These are phyloP conservation scores for Archivesica marissinica DNA, from an alignment of 1,140 invertebrate species.

Conservation along the genomic window DNA sequence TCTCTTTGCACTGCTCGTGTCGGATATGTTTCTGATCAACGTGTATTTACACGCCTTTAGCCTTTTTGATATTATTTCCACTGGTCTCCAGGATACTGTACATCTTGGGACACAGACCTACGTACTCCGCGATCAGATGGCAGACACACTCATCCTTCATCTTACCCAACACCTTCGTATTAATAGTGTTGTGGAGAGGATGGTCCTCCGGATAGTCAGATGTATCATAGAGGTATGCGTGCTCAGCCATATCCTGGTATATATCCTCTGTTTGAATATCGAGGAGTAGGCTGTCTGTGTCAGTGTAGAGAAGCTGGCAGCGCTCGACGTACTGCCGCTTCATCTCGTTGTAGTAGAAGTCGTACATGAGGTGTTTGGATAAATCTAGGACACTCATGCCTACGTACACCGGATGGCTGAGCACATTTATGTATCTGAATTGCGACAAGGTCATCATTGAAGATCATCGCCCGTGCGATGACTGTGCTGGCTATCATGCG, in stretches of 20 bases:
- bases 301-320: constrained; percentile 76
- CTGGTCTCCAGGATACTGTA: too few relatives aligned
- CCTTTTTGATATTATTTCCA: too few relatives aligned
- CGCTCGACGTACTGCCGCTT: constrained; percentile 71
- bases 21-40: too few relatives aligned
- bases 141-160: constrained; percentile 85
- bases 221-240: constrained; percentile 57
- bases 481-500: too few relatives aligned
- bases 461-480: too few relatives aligned
- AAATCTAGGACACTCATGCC: constrained; percentile 68
- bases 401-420: constrained; percentile 71
- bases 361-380: constrained; percentile 68
- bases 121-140: constrained; percentile 19
- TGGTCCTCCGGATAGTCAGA: constrained; percentile 61
- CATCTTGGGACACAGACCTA: constrained; percentile 27
- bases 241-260: constrained; percentile 79
- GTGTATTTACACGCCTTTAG: too few relatives aligned
- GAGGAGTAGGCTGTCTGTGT: constrained; percentile 83
- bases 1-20: too few relatives aligned
- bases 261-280: constrained; percentile 81
- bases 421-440: too few relatives aligned
- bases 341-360: constrained; percentile 75
- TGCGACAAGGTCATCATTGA: too few relatives aligned
- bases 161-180: constrained; percentile 85
- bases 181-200: constrained; percentile 64